Conservation (phyloP, 2,888 invertebrate genomes). For the Drosophila phalerata region DNA sequence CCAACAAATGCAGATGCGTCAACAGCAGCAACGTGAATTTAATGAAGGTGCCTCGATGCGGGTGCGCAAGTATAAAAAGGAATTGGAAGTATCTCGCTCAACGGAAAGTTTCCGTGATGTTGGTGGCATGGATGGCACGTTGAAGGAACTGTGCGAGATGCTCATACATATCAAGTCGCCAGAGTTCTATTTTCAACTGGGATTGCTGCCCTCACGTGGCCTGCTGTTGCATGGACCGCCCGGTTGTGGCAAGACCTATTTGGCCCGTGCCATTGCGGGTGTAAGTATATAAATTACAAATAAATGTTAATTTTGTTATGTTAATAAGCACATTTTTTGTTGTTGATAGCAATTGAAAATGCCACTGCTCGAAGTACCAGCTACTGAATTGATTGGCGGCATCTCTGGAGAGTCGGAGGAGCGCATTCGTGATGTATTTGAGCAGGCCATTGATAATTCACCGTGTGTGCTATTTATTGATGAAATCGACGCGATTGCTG, state of each 20-base stretch:
- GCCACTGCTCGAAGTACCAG: constrained; percentile 94
- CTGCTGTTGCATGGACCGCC: constrained; percentile 98
- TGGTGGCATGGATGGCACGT: constrained; percentile 92
- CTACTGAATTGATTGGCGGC: constrained; percentile 96
- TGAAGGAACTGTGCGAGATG: constrained; percentile 90
- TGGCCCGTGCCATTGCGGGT: constrained; percentile 94
- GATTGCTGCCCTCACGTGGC: constrained; percentile 95
- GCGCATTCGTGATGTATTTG: constrained; percentile 95
- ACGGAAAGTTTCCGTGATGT: constrained; percentile 87
- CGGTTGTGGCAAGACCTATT: constrained; percentile 95
- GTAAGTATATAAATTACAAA: constrained; percentile 85
- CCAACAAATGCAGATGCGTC: constrained; percentile 22
- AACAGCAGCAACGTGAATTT: constrained; percentile 21
- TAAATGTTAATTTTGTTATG: too few species aligned
- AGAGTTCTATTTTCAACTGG: constrained; percentile 93
- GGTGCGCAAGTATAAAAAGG: constrained; percentile 78
- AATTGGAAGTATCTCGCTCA: constrained; percentile 66
- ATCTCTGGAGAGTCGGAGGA: constrained; percentile 98
- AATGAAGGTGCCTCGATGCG: constrained; percentile 48
- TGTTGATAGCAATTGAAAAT: constrained; percentile 91
- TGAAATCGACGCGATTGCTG: constrained; percentile 98
- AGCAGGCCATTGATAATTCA: constrained; percentile 91
- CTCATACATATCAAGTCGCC: constrained; percentile 95
- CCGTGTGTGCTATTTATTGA: constrained; percentile 97
- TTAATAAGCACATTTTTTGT: not conserved